A percentile compares a stretch with the other conserved stretches of the same genome.
phyloP scores from a whole-genome alignment of 2,113 vertebrate genomes.

The Oceanites oceanicus region DNA sequence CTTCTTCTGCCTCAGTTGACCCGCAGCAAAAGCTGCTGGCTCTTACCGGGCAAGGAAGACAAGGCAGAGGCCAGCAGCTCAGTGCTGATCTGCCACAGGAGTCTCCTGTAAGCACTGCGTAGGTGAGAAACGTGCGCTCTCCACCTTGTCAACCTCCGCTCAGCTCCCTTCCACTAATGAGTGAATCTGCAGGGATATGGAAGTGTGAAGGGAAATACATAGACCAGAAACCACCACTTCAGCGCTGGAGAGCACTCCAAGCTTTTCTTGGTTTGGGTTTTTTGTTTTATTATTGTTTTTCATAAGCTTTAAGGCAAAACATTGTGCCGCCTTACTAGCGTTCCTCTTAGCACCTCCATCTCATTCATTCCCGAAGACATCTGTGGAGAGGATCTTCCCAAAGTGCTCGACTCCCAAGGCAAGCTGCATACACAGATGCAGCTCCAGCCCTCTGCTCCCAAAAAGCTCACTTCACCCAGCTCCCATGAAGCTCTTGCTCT shows the following conservation, averaged over 20 bases:
- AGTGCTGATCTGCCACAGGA: not conserved
- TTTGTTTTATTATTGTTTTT: not conserved
- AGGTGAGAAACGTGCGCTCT: not conserved
- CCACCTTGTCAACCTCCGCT: not conserved
- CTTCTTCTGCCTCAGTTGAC: not conserved
- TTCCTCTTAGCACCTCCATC: not conserved
- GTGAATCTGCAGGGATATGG: not conserved
- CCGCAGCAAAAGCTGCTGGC: not conserved
- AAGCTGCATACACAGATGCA: fast-evolving
- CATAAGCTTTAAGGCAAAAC: not conserved
- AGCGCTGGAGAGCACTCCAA: not conserved
- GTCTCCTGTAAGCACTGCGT: not conserved
- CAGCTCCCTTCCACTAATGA: not conserved
- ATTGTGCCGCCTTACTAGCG: not conserved
- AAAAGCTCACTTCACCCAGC: not conserved
- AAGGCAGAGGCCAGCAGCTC: not conserved
- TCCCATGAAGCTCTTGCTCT: not conserved
- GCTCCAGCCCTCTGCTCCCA: not conserved
- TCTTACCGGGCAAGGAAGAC: not conserved
- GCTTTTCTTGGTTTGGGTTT: not conserved
- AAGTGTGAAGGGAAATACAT: fast-evolving
- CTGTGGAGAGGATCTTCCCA: not conserved
- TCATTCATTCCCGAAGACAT: not conserved
- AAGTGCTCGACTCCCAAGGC: not conserved
- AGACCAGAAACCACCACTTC: not conserved